Evolutionary conservation across 2,113 vertebrate species (phyloP).

Genomic region (Aix galericulata): DNA sequence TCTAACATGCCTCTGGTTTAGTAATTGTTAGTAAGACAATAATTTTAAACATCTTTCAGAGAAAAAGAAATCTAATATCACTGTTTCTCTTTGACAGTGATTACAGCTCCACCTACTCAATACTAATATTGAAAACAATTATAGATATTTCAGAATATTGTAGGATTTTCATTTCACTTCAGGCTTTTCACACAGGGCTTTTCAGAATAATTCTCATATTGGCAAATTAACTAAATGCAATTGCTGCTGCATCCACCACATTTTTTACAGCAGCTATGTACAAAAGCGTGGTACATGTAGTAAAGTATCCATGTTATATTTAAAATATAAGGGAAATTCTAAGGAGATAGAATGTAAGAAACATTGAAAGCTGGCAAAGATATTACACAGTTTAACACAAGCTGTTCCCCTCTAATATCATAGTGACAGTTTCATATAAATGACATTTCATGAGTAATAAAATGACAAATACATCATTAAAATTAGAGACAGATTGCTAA

Average conservation of each 20-base stretch:
- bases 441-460: slow-evolving; percentile 65
- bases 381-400: slow-evolving; percentile 38
- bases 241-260: neutral
- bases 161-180: neutral
- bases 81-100: neutral
- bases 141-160: neutral
- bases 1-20: neutral
- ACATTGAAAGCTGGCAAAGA: slow-evolving; percentile 43
- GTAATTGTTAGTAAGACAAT: neutral
- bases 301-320: neutral
- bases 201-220: neutral
- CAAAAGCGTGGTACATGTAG: neutral
- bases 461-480: slow-evolving; percentile 71
- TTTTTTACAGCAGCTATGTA: neutral
- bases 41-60: neutral
- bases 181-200: neutral
- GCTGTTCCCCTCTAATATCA: slow-evolving; percentile 63
- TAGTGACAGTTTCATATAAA: slow-evolving; percentile 62
- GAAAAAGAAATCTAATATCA: neutral
- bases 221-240: neutral
- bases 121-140: neutral
- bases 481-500: slow-evolving; percentile 69
- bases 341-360: slow-evolving; percentile 13
- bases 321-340: slow-evolving; percentile 18
- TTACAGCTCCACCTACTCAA: neutral